Evolutionary conservation across 2,888 invertebrate species (phyloP).

Genomic region (Orchesellides sinensis): DNA sequence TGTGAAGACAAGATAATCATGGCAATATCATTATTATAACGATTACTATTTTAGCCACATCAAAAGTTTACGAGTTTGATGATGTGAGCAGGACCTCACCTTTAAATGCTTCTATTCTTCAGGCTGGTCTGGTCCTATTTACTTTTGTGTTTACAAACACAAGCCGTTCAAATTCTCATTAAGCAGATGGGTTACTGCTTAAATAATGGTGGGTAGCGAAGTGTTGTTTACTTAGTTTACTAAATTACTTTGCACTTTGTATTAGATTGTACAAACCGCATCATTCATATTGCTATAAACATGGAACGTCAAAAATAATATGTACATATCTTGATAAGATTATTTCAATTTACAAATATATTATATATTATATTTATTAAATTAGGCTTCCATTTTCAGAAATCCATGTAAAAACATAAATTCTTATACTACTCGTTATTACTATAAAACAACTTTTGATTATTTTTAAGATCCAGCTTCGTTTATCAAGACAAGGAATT

Average conservation of each 20-base stretch:
- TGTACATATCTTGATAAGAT: neutral
- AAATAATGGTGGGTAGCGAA: conserved; percentile 4
- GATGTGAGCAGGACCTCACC: neutral
- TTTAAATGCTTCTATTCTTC: neutral
- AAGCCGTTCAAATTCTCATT: conserved; percentile 58
- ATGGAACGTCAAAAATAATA: neutral
- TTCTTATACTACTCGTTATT: too few species aligned
- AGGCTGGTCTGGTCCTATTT: too few species aligned
- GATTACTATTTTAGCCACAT: conserved; percentile 7
- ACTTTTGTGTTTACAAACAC: neutral
- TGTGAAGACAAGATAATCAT: conserved; percentile 29
- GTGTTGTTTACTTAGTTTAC: conserved; percentile 28
- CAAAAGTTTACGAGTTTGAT: neutral
- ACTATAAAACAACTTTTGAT: too few species aligned
- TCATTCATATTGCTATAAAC: neutral
- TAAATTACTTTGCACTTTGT: conserved; percentile 39
- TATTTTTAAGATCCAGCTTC: too few species aligned
- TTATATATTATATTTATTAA: too few species aligned
- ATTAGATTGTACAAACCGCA: conserved; percentile 3
- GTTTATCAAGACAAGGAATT: too few species aligned
- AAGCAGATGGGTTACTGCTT: conserved; percentile 7
- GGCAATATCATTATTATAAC: conserved; percentile 13
- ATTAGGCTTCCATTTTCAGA: too few species aligned
- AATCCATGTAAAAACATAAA: too few species aligned
- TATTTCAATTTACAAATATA: neutral